A percentile compares a stretch with the other conserved stretches of the same genome.
phyloP scores from a whole-genome alignment of 2,797 vertebrate genomes.

The Artibeus jamaicensis region DNA sequence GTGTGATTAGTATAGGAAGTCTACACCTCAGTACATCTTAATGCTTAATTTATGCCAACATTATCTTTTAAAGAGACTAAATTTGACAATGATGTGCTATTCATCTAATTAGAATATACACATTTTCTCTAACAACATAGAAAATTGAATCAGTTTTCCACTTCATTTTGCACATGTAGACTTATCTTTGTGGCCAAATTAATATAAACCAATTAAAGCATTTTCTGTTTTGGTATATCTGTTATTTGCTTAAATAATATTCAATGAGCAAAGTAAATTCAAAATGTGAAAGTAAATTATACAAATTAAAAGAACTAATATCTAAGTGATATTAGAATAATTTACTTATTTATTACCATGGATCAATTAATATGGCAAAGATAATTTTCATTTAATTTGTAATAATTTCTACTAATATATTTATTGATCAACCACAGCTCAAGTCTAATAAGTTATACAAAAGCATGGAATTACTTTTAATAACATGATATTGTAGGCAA shows the following conservation, averaged over 20 bases:
- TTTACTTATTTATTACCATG: constrained; percentile 53
- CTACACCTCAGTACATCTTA: background rate
- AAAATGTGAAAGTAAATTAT: constrained; percentile 62
- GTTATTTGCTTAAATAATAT: background rate
- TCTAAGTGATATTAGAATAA: constrained; percentile 54
- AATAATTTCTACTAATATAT: constrained; percentile 27
- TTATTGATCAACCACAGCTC: background rate
- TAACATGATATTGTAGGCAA: background rate
- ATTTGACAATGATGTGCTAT: background rate
- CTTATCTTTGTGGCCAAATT: background rate
- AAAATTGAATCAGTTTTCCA: constrained; percentile 20
- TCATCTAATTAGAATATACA: background rate
- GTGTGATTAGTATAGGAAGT: background rate
- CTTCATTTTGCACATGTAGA: constrained; percentile 30
- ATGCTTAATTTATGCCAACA: background rate
- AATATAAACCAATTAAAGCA: constrained; percentile 43
- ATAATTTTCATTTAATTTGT: constrained; percentile 40
- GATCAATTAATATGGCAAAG: constrained; percentile 38
- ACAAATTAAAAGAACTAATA: constrained; percentile 52
- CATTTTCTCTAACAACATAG: background rate
- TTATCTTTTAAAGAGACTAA: background rate
- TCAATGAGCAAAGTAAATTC: constrained; percentile 48
- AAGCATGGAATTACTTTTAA: background rate
- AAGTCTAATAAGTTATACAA: background rate
- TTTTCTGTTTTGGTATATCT: constrained; percentile 10